These are phyloP conservation scores for Halocynthia aurantium DNA, from an alignment of 23 tunicate species.

Conservation along the genomic window DNA sequence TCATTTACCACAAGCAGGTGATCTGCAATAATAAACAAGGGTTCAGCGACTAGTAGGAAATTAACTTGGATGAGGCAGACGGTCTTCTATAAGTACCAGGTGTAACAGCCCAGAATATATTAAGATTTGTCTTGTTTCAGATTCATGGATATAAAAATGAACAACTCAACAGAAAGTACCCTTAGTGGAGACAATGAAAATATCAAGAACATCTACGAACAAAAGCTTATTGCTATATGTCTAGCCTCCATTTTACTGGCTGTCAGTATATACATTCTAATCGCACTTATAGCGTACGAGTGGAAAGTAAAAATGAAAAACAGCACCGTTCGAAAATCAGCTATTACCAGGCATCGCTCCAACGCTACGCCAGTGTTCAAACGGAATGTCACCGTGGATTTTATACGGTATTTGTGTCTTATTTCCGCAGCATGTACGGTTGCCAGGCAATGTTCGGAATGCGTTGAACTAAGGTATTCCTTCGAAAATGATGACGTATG, in stretches of 20 bases:
- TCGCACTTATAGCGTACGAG: slow-evolving; percentile 4
- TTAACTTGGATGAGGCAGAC: too few relatives aligned
- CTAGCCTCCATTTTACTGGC: slow-evolving; percentile 1
- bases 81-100: too few relatives aligned
- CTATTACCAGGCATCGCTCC: slow-evolving; percentile 4
- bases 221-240: not conserved
- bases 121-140: too few relatives aligned
- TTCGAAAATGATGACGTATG: slow-evolving; percentile 20
- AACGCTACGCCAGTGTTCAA: not conserved
- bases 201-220: not conserved
- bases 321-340: not conserved
- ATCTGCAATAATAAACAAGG: too few relatives aligned
- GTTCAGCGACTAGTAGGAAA: too few relatives aligned
- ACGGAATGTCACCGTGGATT: slow-evolving; percentile 19
- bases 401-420: slow-evolving; percentile 51
- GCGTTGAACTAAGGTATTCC: slow-evolving; percentile 35
- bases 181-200: too few relatives aligned
- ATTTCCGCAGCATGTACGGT: slow-evolving; percentile 23
- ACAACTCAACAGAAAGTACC: too few relatives aligned
- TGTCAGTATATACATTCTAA: slow-evolving; percentile 13
- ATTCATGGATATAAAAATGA: too few relatives aligned
- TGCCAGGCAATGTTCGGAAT: slow-evolving; percentile 25
- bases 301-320: slow-evolving; percentile 21
- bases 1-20: too few relatives aligned
- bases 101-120: too few relatives aligned